Percentiles rank a stretch among this genome's conserved stretches.
Conservation (phyloP, 2,888 invertebrate species). For the Diarsia dahlii region DNA sequence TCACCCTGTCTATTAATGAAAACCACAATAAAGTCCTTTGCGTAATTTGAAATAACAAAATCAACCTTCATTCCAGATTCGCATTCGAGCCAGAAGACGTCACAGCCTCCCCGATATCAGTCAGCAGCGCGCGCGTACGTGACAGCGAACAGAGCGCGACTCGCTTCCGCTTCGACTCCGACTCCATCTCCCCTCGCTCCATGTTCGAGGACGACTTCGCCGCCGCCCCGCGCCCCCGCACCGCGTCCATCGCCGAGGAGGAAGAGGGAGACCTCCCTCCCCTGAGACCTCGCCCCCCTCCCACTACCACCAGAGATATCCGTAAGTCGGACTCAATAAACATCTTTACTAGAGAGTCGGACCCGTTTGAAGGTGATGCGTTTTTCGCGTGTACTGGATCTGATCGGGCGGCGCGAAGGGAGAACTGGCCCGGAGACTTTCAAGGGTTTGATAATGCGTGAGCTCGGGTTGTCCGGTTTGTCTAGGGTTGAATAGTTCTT, state of each 20-base stretch:
- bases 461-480: conserved; percentile 62
- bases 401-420: conserved; percentile 84
- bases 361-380: conserved; percentile 97
- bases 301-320: conserved; percentile 91
- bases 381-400: conserved; percentile 93
- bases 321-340: conserved; percentile 97
- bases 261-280: conserved; percentile 86
- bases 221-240: conserved; percentile 81
- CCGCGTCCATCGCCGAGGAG: conserved; percentile 88
- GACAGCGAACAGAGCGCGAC: conserved; percentile 81
- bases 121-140: conserved; percentile 78
- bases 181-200: conserved; percentile 85
- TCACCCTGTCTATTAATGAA: no score
- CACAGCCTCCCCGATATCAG: conserved; percentile 82
- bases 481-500: conserved; percentile 9
- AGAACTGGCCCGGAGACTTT: conserved; percentile 89
- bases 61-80: conserved; percentile 73
- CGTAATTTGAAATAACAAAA: no score
- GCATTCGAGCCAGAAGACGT: conserved; percentile 84
- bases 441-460: conserved; percentile 86
- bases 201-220: conserved; percentile 94
- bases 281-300: conserved; percentile 78
- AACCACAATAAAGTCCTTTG: no score
- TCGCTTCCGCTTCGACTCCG: conserved; percentile 87
- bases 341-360: conserved; percentile 96